These are phyloP conservation scores for Oscheius onirici DNA, from an alignment of 2,888 invertebrate species.

Conservation along the genomic window DNA sequence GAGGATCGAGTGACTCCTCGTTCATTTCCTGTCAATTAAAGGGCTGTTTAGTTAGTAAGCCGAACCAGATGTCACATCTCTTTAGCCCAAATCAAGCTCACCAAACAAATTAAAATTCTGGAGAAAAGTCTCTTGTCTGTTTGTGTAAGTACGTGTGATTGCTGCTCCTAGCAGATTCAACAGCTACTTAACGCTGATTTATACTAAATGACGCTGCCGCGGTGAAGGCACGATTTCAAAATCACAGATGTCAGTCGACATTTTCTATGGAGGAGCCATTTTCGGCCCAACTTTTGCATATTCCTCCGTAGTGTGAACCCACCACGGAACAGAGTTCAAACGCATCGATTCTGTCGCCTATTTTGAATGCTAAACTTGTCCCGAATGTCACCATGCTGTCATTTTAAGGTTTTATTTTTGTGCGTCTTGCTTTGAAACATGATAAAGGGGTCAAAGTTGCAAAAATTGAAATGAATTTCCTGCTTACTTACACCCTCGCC, in stretches of 20 bases:
- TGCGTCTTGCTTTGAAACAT: too few species aligned
- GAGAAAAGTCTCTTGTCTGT: not conserved
- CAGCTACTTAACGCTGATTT: constrained; percentile 25
- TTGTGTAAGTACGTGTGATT: too few species aligned
- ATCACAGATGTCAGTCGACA: constrained; percentile 2
- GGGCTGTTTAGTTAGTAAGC: constrained; percentile 28
- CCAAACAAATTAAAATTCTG: constrained; percentile 29
- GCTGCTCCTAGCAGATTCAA: not conserved
- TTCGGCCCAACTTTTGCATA: not conserved
- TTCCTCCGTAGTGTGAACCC: not conserved
- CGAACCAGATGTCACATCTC: constrained; percentile 30
- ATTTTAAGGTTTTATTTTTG: not conserved
- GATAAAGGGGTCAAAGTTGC: not conserved
- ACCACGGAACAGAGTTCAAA: constrained; percentile 8
- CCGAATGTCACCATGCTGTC: not conserved
- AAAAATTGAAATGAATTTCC: not conserved
- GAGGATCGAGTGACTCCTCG: constrained; percentile 27
- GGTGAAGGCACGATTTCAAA: constrained; percentile 9
- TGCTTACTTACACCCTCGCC: not conserved
- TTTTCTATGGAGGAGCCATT: too few species aligned
- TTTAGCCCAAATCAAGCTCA: not conserved
- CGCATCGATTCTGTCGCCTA: constrained; percentile 22
- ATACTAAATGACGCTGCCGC: constrained; percentile 17
- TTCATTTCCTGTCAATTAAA: constrained; percentile 32
- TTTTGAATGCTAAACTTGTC: constrained; percentile 12